These are phyloP conservation scores for Ammodytes dubius DNA, from an alignment of 2,113 vertebrate genomes.

Conservation along the genomic window DNA sequence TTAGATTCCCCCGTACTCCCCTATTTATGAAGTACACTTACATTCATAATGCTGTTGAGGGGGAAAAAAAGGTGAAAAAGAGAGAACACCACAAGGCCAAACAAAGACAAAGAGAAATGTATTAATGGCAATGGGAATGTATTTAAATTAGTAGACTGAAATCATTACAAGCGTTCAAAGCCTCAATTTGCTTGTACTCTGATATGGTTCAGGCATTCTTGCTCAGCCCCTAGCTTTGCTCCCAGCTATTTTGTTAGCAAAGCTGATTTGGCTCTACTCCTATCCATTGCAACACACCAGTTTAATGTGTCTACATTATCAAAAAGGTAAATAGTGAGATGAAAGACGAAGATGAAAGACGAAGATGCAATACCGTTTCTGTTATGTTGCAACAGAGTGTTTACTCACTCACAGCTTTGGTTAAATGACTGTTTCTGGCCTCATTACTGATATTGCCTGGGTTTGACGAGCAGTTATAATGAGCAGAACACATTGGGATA, in stretches of 20 bases:
- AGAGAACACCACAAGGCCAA: background rate
- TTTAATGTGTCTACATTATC: background rate
- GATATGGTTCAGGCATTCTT: background rate
- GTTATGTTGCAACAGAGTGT: background rate
- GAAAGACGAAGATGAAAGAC: background rate
- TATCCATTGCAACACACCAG: background rate
- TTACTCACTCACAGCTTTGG: background rate
- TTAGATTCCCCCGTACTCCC: too few relatives aligned
- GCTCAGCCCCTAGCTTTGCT: background rate
- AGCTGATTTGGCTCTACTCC: background rate
- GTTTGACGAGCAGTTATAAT: constrained; percentile 16
- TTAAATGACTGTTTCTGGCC: constrained; percentile 13
- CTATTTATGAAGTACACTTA: background rate
- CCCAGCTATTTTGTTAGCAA: constrained; percentile 6
- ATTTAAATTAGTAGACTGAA: background rate
- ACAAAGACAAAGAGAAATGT: background rate
- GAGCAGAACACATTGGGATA: constrained; percentile 4
- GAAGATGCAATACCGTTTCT: background rate
- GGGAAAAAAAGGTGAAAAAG: background rate
- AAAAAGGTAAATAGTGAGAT: too few relatives aligned
- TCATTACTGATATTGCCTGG: constrained; percentile 14
- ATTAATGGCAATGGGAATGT: background rate
- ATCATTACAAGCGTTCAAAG: background rate
- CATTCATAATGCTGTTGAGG: background rate
- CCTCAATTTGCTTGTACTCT: background rate